Evolutionary conservation across 2,888 invertebrate genomes (phyloP).

Genomic region (Dryobota labecula): DNA sequence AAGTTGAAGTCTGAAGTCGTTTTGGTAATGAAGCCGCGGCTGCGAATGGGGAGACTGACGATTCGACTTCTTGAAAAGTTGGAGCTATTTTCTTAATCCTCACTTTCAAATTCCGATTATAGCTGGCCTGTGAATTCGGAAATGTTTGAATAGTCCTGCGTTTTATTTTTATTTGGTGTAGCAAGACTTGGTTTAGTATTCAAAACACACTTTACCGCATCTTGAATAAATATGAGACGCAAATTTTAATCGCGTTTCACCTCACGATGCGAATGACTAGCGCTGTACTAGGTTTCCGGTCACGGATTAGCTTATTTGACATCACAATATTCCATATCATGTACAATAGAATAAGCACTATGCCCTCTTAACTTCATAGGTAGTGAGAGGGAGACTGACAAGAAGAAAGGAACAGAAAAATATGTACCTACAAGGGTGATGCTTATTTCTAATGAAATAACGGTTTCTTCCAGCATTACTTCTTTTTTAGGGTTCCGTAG

Average conservation of each 20-base stretch:
- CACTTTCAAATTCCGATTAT: constrained; percentile 42
- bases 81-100: constrained; percentile 49
- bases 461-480: no score
- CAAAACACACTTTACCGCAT: constrained; percentile 37
- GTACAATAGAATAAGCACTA: neutral
- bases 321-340: neutral
- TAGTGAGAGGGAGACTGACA: no score
- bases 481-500: no score
- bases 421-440: no score
- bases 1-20: constrained; percentile 53
- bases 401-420: no score
- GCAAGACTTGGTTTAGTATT: constrained; percentile 23
- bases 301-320: neutral
- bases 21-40: constrained; percentile 50
- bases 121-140: constrained; percentile 31
- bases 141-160: constrained; percentile 12
- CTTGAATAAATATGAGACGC: constrained; percentile 45
- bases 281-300: neutral
- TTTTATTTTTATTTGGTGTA: constrained; percentile 42
- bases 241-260: constrained; percentile 32
- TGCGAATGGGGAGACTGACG: constrained; percentile 33
- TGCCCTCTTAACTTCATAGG: no score
- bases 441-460: no score
- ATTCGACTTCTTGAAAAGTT: constrained; percentile 39
- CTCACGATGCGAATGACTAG: constrained; percentile 8